Base-by-base conservation (phyloP, 2,888 invertebrate genomes). In the Sinhomidia bicolor region DNA sequence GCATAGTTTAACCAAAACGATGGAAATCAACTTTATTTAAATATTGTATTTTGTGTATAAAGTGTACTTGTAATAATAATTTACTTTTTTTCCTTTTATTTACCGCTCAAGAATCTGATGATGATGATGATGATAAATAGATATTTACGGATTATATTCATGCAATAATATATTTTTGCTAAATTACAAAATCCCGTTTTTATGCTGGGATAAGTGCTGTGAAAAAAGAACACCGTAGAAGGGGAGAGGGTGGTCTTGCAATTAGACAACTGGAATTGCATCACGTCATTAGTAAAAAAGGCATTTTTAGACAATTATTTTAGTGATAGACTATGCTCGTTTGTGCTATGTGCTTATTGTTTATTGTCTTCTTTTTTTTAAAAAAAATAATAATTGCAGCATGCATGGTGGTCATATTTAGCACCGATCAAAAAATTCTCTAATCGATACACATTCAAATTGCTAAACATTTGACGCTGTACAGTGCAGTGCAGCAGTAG, bases 331-430 rank as follows among this genome's bases (percentile, higher is more conserved):
- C 36, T 36, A 5, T 36, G 36, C 4, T 36, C 4, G 36, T 7
- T 36, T 36, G n/a, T n/a, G n/a, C n/a, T n/a, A n/a, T n/a, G n/a
- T n/a, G n/a, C n/a, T n/a, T n/a, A n/a, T n/a, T n/a, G n/a, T n/a
- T n/a, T n/a, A n/a, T n/a, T n/a, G n/a, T n/a, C n/a, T n/a, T n/a
- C n/a, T n/a, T n/a, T n/a, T n/a, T n/a, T n/a, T n/a, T n/a, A n/a
- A n/a, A n/a, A n/a, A n/a, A n/a, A n/a, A n/a, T 51, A 51, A 12
- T 14, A 51, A 17, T 51, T 5, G n/a, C 2, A 51, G 23, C 23
- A 20, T 57, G n/a, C 57, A 17, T 57, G 57, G 57, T 57, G 57
- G 57, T 57, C 57, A 57, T 23, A 51, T 51, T 51, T 51, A 51
- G n/a, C 51, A 51, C 12, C n/a, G 7, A 51, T 17, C n/a, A n/a